Evolutionary conservation across 2,797 vertebrate species (phyloP), one percentile per base, ranked within the genome.

Genomic region (Telmatherina bonti): DNA sequence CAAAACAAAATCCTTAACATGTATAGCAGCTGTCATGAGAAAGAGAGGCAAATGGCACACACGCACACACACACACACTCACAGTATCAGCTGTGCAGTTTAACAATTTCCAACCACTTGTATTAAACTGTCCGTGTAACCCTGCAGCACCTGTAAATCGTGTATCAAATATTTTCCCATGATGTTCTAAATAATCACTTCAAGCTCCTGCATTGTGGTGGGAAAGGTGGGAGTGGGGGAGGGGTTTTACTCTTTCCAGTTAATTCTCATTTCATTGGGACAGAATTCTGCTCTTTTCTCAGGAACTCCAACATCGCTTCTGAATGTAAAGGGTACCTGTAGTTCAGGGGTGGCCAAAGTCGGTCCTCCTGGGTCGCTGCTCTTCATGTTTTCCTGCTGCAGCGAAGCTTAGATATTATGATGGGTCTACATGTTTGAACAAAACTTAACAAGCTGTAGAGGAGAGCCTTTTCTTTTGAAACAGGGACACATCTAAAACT

Each of bases 11-110:
- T 84, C 69, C 81, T 29, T 47, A 82, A 86, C 81, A 82, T 55
- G 75, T 83, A 67, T 82, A 83, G 84, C 90, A 90, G 86, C 88
- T 90, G 90, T 81, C 5, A 83, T 90, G 88, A 90, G 88, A 90
- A 85, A 81, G 78, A 78, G 69, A 63, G 85, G 78, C 84, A 86
- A 90, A 87, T 84, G 84, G 75, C 64, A 70, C 77, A 47, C 47
- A 81, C 71, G 61, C 57, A 78, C 57, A 53, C 41, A 67, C 56
- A 67, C 30, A 63, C 67, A 64, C 47, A 53, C 71, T 73, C 61
- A 70, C 60, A 78, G 51, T 16, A 18, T 86, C 78, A 82, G 62
- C 81, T 79, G 81, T 81, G 77, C 45, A 72, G 70, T 79, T 72
- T 70, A 65, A 72, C 52, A 69, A 80, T 67, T 72, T 78, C 60